Percentiles rank a stretch among this genome's conserved stretches.
Conservation (phyloP, 2,113 vertebrate species). For the Oncorhynchus masou region DNA sequence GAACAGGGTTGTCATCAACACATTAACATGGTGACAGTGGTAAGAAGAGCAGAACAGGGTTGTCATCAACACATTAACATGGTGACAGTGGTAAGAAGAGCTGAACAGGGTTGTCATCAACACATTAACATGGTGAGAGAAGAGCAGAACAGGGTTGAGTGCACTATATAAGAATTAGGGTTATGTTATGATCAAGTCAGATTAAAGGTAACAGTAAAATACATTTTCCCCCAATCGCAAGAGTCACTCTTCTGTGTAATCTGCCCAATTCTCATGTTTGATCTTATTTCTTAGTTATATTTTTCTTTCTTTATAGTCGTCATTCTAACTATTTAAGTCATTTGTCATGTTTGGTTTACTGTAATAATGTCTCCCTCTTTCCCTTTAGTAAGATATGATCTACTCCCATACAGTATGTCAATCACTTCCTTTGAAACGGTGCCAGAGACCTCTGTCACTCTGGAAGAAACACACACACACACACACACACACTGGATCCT, state of each 20-base stretch:
- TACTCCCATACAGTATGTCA: conserved; percentile 26
- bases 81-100: no score
- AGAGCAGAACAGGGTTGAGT: no score
- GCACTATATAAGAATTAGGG: no score
- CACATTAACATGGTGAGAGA: not conserved
- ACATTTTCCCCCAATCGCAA: no score
- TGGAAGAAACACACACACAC: conserved; percentile 12
- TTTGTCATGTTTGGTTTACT: conserved; percentile 29
- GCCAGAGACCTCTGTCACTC: conserved; percentile 42
- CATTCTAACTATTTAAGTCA: conserved; percentile 27
- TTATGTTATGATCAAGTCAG: no score
- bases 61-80: no score
- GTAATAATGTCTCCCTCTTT: conserved; percentile 18
- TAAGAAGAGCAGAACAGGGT: no score
- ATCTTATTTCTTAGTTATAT: not conserved
- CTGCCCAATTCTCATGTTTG: not conserved
- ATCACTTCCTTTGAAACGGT: conserved; percentile 43
- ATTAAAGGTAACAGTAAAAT: no score
- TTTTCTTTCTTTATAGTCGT: conserved; percentile 26
- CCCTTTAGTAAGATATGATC: conserved; percentile 21
- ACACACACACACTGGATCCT: conserved; percentile 1
- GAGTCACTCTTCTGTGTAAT: no score
- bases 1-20: conserved; percentile 1
- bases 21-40: no score
- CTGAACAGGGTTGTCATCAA: no score